Evolutionary conservation across 2,888 invertebrate species (phyloP).

Genomic region (Cryptus viduatorius): DNA sequence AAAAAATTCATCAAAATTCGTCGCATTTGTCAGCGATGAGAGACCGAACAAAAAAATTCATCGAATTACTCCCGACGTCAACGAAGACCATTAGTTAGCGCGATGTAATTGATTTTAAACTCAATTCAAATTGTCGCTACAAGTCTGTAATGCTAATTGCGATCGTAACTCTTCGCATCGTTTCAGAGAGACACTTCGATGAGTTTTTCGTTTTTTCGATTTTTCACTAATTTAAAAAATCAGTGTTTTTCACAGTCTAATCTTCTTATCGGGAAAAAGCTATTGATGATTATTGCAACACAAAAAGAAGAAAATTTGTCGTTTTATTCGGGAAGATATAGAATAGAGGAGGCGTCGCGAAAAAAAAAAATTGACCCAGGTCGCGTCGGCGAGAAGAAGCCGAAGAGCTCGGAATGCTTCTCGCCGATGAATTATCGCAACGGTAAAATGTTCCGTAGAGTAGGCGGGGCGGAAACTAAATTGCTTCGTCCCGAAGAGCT

Average conservation of each 20-base stretch:
- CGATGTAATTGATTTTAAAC: constrained; percentile 28
- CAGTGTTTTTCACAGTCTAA: too few relatives aligned
- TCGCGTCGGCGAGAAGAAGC: constrained; percentile 36
- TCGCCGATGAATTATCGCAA: constrained; percentile 21
- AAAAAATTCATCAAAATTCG: too few relatives aligned
- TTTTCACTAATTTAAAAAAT: background rate
- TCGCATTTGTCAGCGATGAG: too few relatives aligned
- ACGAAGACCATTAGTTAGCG: constrained; percentile 4
- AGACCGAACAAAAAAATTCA: too few relatives aligned
- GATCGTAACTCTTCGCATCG: constrained; percentile 24
- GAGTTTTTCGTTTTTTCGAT: background rate
- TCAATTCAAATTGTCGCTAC: constrained; percentile 5
- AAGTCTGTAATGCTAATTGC: constrained; percentile 28
- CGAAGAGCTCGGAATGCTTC: too few relatives aligned
- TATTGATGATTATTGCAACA: background rate
- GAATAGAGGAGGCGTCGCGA: too few relatives aligned
- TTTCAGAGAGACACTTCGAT: background rate
- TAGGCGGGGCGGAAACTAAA: constrained; percentile 48
- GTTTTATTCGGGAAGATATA: background rate
- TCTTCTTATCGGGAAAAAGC: background rate
- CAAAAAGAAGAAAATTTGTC: background rate
- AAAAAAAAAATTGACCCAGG: constrained; percentile 42
- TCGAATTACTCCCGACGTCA: too few relatives aligned
- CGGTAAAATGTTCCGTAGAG: constrained; percentile 45
- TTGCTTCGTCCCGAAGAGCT: constrained; percentile 57